Conservation (phyloP, 2,797 vertebrate species). For the Onychomys leucogaster region DNA sequence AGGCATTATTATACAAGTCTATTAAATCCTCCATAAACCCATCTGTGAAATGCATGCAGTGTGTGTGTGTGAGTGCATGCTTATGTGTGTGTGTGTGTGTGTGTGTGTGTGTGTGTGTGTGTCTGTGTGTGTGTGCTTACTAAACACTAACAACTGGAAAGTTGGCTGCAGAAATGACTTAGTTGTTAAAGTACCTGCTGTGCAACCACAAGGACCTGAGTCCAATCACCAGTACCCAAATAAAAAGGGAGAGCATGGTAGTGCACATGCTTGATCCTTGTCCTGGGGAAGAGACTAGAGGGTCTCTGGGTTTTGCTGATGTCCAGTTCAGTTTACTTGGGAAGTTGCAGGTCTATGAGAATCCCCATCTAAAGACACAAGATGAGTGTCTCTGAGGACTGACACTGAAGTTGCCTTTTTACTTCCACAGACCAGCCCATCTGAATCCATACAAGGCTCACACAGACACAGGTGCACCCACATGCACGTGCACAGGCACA, state of each 20-base stretch:
- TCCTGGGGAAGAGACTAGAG: background rate
- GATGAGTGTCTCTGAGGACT: background rate
- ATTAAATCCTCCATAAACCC: background rate
- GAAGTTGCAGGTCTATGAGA: background rate
- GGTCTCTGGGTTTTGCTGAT: background rate
- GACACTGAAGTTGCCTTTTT: background rate
- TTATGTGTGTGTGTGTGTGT: background rate
- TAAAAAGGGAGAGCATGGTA: background rate
- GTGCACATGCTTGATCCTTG: too few relatives aligned
- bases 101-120: background rate
- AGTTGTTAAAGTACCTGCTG: background rate
- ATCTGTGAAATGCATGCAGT: background rate
- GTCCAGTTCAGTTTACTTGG: background rate
- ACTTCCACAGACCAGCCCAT: background rate
- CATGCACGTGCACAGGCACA: background rate
- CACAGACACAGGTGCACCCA: accelerated
- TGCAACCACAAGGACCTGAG: background rate
- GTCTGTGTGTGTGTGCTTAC: background rate
- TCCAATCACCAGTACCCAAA: background rate
- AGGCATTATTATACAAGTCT: background rate
- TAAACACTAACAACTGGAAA: background rate
- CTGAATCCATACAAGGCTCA: background rate
- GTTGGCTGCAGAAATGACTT: background rate
- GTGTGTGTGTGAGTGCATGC: background rate
- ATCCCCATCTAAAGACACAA: background rate